A percentile compares a stretch with the other conserved stretches of the same genome.
Evolutionary conservation across 2,797 vertebrate species (phyloP).

Genomic region (Argya squamiceps): DNA sequence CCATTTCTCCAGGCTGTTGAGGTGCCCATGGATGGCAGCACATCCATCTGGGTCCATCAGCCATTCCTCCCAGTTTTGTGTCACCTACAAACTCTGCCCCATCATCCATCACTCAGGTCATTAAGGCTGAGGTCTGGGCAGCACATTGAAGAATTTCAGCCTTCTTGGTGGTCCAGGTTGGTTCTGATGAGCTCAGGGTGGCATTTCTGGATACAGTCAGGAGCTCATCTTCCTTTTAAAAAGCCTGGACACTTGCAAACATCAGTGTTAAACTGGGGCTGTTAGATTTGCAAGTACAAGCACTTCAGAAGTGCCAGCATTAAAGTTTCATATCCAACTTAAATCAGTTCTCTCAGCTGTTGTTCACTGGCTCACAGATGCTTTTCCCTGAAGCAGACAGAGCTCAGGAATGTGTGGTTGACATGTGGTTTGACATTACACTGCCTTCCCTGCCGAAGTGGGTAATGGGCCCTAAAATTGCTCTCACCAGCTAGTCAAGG

Average conservation of each 20-base stretch:
- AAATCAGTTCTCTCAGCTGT: background rate
- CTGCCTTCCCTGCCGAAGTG: background rate
- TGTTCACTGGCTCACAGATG: background rate
- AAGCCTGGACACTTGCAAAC: background rate
- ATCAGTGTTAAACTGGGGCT: background rate
- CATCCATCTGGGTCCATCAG: rapidly evolving
- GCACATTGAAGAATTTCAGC: background rate
- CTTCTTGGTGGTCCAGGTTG: background rate
- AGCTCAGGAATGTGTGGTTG: background rate
- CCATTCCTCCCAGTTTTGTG: background rate
- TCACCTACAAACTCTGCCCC: background rate
- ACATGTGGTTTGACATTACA: background rate
- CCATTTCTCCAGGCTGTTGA: background rate
- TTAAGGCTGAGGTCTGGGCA: background rate
- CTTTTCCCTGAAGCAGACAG: background rate
- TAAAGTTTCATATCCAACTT: background rate
- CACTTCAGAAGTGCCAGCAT: background rate
- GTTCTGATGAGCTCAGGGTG: background rate
- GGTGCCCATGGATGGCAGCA: background rate
- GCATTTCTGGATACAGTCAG: background rate
- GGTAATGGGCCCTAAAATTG: background rate
- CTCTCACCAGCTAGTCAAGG: background rate
- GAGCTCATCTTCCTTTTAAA: background rate
- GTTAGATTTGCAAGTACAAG: background rate
- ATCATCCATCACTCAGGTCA: background rate